Base-by-base conservation (phyloP, 2,797 vertebrate genomes). In the Protonibea diacanthus region DNA sequence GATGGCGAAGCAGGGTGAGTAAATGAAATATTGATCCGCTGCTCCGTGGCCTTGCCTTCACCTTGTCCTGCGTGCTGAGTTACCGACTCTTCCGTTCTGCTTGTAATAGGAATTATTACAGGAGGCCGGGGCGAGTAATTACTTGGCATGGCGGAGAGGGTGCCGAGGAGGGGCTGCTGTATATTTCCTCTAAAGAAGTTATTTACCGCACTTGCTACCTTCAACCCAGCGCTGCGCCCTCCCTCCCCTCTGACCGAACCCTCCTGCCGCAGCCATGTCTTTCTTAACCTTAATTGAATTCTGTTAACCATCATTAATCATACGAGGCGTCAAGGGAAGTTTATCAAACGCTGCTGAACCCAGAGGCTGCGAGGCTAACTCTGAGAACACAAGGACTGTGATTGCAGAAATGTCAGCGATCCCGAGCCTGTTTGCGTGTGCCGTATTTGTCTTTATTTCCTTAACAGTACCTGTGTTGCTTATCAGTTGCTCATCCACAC, bases 51-150 rank as follows among this genome's bases (percentile, higher is more conserved):
- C 97, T 99, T 98, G 97, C 97, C 97, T 98, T 98, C 97, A 99
- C 98, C 98, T 99, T 99, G 98, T 98, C 97, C 96, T 94, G 95
- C 86, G 94, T 94, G 95, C 95, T 98, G 97, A 99, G 97, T 99
- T 99, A 99, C 97, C 95, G 97, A 98, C 97, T 98, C 97, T 97
- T 97, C 96, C 96, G 97, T 97, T 97, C 97, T 96, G 97, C 96
- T 96, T 98, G 97, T 98, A 98, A 98, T 98, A 97, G 97, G 97
- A 99, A 98, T 99, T 99, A 99, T 99, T 98, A 98, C 97, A 98
- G 97, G 94, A 96, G 97, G 96, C 96, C 96, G 95, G 96, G 96
- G 96, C 97, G 68, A 97, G 97, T 98, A 98, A 99, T 99, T 98
- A 98, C 97, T 97, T 96, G 96, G 96, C 96, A 96, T 96, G 95